phyloP scores from a whole-genome alignment of 2,888 invertebrate species.

The Epinotia nisella region DNA sequence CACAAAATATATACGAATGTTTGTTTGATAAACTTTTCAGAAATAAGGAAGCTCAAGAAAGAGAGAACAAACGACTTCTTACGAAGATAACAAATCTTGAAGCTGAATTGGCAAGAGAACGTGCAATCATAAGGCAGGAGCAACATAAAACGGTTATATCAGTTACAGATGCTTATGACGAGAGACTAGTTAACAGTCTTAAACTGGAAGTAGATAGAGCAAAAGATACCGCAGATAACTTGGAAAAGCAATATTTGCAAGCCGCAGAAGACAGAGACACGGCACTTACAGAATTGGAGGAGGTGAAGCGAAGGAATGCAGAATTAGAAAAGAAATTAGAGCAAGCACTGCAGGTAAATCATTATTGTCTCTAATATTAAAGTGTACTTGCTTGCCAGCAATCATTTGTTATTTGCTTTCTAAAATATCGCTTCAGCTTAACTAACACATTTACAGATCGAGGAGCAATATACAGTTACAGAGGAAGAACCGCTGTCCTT shows the following conservation, averaged over 20 bases:
- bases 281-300: constrained; percentile 90
- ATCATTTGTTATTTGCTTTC: neutral
- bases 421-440: constrained; percentile 48
- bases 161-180: constrained; percentile 85
- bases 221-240: constrained; percentile 90
- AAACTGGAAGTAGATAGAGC: constrained; percentile 91
- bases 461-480: constrained; percentile 61
- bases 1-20: neutral
- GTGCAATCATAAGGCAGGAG: constrained; percentile 81
- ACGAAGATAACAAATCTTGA: constrained; percentile 92
- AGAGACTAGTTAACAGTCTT: constrained; percentile 87
- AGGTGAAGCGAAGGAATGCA: constrained; percentile 90
- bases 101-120: constrained; percentile 91
- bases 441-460: constrained; percentile 72
- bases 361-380: neutral
- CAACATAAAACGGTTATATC: constrained; percentile 83
- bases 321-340: constrained; percentile 91
- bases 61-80: constrained; percentile 93
- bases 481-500: constrained; percentile 78
- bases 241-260: constrained; percentile 91
- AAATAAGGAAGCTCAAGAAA: constrained; percentile 92
- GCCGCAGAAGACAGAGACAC: constrained; percentile 91
- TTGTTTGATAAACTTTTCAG: constrained; percentile 61
- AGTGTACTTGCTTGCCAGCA: neutral
- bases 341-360: constrained; percentile 85